These are phyloP conservation scores for Orthosia gothica DNA, from an alignment of 2,888 invertebrate genomes.

Conservation along the genomic window DNA sequence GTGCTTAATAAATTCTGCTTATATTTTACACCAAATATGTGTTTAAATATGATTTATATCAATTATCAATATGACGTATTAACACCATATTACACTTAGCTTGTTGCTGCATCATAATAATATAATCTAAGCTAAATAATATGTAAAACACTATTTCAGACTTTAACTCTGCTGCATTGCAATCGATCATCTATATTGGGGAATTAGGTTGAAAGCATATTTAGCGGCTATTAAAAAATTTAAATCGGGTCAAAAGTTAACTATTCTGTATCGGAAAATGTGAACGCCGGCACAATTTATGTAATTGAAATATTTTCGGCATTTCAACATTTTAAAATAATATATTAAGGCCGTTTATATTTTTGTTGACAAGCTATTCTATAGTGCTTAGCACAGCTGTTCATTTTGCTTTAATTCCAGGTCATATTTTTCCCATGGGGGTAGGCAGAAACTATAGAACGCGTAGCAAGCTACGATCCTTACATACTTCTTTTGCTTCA, in stretches of 20 bases:
- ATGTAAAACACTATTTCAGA: neutral
- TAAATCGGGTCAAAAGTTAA: constrained; percentile 52
- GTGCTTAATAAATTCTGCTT: no score
- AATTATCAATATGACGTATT: no score
- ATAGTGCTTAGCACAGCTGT: neutral
- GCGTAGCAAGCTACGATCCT: no score
- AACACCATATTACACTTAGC: no score
- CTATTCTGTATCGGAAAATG: constrained; percentile 16
- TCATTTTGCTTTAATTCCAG: neutral
- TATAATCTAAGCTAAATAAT: neutral
- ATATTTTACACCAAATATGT: no score
- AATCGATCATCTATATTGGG: constrained; percentile 53
- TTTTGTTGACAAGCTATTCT: constrained; percentile 6
- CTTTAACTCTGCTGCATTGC: constrained; percentile 12
- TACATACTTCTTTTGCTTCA: no score
- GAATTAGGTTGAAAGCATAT: constrained; percentile 65
- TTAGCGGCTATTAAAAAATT: constrained; percentile 48
- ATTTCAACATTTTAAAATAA: neutral
- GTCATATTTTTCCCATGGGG: no score
- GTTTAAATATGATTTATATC: no score
- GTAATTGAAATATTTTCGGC: constrained; percentile 41
- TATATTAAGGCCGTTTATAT: neutral
- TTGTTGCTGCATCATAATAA: neutral
- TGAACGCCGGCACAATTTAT: constrained; percentile 17
- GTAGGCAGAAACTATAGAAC: no score